phyloP scores from a whole-genome alignment of 2,888 invertebrate genomes.

The Crioceris asparagi region DNA sequence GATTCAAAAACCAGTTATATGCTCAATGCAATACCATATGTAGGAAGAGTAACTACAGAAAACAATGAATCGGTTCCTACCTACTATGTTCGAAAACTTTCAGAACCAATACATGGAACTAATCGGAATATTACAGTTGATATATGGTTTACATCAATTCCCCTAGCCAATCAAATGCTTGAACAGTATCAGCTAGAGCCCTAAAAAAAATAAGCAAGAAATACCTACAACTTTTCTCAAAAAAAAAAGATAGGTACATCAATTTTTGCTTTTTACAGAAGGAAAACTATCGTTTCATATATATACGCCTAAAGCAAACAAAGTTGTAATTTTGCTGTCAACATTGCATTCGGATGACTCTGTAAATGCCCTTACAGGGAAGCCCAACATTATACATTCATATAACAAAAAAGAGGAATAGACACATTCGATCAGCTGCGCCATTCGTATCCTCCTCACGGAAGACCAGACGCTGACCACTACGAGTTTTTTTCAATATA shows the following conservation, averaged over 20 bases:
- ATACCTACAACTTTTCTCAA: neutral
- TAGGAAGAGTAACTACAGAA: conserved; percentile 13
- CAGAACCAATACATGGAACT: conserved; percentile 12
- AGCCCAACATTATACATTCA: conserved; percentile 4
- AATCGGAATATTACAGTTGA: conserved; percentile 15
- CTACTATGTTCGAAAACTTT: conserved; percentile 10
- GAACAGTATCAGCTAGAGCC: conserved; percentile 10
- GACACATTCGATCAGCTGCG: neutral
- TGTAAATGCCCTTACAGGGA: conserved; percentile 22
- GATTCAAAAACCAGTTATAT: conserved; percentile 15
- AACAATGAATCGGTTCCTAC: conserved; percentile 9
- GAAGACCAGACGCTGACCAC: conserved; percentile 1
- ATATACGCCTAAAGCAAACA: conserved; percentile 20
- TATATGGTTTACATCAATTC: conserved; percentile 15
- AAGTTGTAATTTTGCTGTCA: conserved; percentile 20
- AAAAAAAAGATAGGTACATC: conserved; percentile 2
- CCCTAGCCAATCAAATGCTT: conserved; percentile 13
- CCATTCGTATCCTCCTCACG: neutral
- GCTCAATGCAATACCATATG: conserved; percentile 17
- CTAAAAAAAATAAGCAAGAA: neutral
- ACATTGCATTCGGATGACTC: conserved; percentile 10
- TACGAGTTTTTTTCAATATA: neutral
- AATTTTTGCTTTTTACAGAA: conserved; percentile 11
- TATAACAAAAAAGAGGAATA: neutral
- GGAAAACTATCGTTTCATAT: conserved; percentile 19